Base-by-base conservation (phyloP, 2,113 vertebrate genomes). In the Galeopterus variegatus region DNA sequence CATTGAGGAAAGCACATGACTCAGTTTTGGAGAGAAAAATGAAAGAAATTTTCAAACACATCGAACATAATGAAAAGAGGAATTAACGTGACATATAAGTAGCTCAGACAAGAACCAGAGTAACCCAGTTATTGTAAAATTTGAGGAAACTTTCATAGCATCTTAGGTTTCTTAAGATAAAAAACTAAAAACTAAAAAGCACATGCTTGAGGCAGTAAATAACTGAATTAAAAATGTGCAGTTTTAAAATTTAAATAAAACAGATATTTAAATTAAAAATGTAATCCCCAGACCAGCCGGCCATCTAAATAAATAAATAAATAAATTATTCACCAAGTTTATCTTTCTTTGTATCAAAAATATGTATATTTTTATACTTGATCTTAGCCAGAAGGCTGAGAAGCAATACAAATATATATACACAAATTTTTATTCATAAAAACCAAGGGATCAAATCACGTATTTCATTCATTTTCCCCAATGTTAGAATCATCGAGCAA, bases 301-400 rank as follows among this genome's bases (percentile, higher is more conserved):
- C 41, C 41, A 41, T 41, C 41, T 41, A 41, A 41, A 41, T 41
- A 41, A 41, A 41, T 41, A 41, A 41, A 41, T 41, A 41, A 41
- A 41, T 41, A 41, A 41, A 65, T 56, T 79, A 26, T 26, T 76
- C 65, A 6, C 14, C 21, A 88, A 56, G 8, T 19, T 77, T 64
- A 64, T 28, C 31, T 80, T 85, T 79, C 21, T 65, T 5, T 28
- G 21, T 58, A 50, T 81, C 45, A 58, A 96, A 96, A 92, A 82
- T n/a, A 65, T 52, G 24, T 6, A 31, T 3, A 56, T 94, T 80
- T 5, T 41, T 41, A 41, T 41, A 41, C 41, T 41, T 41, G 41
- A 41, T 41, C 41, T 41, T 41, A 41, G 41, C 41, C 41, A 41
- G 41, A 41, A 41, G 41, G 41, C 41, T 41, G 41, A 41, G 41